A percentile compares a stretch with the other conserved stretches of the same genome.
phyloP scores from a whole-genome alignment of 1,140 invertebrate species.

The Cotesia glomerata region DNA sequence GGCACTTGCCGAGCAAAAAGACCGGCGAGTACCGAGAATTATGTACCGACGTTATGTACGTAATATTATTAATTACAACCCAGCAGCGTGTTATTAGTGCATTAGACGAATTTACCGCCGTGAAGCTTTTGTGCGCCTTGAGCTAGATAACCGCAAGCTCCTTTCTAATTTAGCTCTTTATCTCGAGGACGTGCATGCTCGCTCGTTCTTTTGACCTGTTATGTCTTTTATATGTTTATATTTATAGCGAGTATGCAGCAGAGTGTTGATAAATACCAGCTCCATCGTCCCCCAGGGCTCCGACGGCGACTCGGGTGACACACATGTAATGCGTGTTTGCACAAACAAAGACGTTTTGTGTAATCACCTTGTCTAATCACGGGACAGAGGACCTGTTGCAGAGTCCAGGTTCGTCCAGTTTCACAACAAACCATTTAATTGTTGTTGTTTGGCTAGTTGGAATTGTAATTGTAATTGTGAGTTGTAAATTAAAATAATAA shows the following conservation, averaged over 20 bases:
- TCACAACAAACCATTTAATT: no score
- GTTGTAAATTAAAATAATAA: no score
- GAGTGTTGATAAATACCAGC: conserved; percentile 50
- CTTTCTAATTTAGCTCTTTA: not conserved
- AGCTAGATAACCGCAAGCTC: conserved; percentile 29
- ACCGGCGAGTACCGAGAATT: no score
- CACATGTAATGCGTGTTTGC: conserved; percentile 23
- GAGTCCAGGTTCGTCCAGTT: not conserved
- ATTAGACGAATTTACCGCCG: conserved; percentile 55
- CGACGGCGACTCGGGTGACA: conserved; percentile 42
- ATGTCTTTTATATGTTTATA: no score
- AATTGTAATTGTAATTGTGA: no score
- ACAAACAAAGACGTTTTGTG: conserved; percentile 19
- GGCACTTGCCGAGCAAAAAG: no score
- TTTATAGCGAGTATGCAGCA: no score
- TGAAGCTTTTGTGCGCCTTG: conserved; percentile 39
- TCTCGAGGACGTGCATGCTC: not conserved
- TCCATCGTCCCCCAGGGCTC: conserved; percentile 24
- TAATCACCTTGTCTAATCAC: conserved; percentile 58
- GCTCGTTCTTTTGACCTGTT: no score
- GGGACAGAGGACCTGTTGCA: conserved; percentile 50
- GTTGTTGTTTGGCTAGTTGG: no score
- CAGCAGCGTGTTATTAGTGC: conserved; percentile 57
- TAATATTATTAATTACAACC: conserved; percentile 53
- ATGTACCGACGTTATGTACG: no score